A percentile compares a stretch with the other conserved stretches of the same genome.
Evolutionary conservation across 2,113 vertebrate genomes (phyloP).

Genomic region (Ctenomys sociabilis): DNA sequence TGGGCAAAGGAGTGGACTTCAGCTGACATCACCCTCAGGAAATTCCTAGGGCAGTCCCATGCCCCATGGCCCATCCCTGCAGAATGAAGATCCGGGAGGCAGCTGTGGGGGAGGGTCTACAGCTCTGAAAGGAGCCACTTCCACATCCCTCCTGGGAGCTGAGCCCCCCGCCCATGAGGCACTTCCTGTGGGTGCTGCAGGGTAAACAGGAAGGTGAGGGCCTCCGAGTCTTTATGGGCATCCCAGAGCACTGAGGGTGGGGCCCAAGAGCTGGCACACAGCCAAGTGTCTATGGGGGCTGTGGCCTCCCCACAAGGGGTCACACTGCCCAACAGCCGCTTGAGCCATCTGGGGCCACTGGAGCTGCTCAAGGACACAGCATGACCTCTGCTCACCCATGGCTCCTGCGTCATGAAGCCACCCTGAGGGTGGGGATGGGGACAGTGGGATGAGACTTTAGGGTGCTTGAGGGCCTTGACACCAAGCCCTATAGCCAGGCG

Average conservation of each 20-base stretch:
- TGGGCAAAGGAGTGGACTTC: rapidly evolving
- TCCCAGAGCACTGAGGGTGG: background rate
- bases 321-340: conserved; percentile 8
- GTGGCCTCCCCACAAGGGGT: background rate
- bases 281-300: background rate
- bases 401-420: rapidly evolving
- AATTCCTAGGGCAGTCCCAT: background rate
- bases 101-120: rapidly evolving
- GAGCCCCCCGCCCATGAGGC: conserved; percentile 12
- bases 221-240: conserved; percentile 56
- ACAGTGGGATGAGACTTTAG: rapidly evolving
- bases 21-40: background rate
- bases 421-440: background rate
- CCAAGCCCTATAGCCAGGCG: background rate
- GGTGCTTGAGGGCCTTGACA: rapidly evolving
- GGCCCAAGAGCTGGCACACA: background rate
- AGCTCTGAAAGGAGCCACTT: background rate
- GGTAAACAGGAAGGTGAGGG: conserved; percentile 81
- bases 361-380: background rate
- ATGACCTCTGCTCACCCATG: rapidly evolving
- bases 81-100: background rate
- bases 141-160: conserved; percentile 45
- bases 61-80: rapidly evolving
- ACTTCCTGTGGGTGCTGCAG: conserved; percentile 70
- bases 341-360: rapidly evolving